Conservation (phyloP, 2,888 invertebrate species). For the Phalera bucephala region DNA sequence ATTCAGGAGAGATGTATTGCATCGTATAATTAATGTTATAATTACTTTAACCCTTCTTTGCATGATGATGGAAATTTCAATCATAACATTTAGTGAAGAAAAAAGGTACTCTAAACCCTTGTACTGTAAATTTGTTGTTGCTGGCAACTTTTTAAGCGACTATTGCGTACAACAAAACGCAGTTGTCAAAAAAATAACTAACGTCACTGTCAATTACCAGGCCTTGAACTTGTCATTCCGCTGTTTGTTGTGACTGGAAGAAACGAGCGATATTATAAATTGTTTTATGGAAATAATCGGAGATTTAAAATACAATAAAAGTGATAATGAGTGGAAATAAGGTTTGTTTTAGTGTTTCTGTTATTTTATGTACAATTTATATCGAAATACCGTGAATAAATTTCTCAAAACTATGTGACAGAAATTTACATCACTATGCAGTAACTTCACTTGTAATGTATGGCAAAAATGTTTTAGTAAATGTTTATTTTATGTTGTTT, state of each 20-base stretch:
- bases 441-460: slow-evolving; percentile 40
- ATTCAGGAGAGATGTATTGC: too few relatives aligned
- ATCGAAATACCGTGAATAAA: slow-evolving; percentile 37
- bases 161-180: too few relatives aligned
- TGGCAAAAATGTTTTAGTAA: slow-evolving; percentile 31
- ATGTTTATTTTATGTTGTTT: slow-evolving; percentile 12
- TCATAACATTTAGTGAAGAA: slow-evolving; percentile 35
- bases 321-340: slow-evolving; percentile 33
- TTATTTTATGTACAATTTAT: slow-evolving; percentile 40
- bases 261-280: slow-evolving; percentile 26
- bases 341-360: slow-evolving; percentile 34
- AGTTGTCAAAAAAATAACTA: too few relatives aligned
- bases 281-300: slow-evolving; percentile 25
- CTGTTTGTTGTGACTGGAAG: slow-evolving; percentile 28
- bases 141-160: slow-evolving; percentile 37
- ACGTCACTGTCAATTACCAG: too few relatives aligned
- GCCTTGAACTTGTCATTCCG: too few relatives aligned
- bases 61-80: too few relatives aligned
- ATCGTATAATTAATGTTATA: too few relatives aligned
- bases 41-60: too few relatives aligned
- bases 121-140: slow-evolving; percentile 41
- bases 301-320: slow-evolving; percentile 21
- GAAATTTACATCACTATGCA: slow-evolving; percentile 41
- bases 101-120: slow-evolving; percentile 39
- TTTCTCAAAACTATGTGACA: slow-evolving; percentile 38